A percentile compares a stretch with the other conserved stretches of the same genome.
Conservation (phyloP, 2,113 vertebrate species). For the Carettochelys insculpta region DNA sequence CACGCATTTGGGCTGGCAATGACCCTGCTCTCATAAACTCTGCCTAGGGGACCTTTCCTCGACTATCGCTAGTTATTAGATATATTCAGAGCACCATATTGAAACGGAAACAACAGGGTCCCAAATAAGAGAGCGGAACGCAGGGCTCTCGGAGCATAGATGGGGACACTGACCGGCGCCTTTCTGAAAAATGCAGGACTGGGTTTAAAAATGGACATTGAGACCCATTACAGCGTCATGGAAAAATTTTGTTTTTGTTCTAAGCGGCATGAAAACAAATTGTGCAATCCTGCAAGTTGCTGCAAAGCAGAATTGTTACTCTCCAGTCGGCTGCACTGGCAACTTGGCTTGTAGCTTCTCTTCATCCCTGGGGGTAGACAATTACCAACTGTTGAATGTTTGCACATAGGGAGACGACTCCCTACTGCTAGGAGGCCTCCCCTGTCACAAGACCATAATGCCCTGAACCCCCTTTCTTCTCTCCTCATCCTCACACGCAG, state of each 20-base stretch:
- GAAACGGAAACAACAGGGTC: neutral
- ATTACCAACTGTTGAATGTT: neutral
- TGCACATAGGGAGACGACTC: neutral
- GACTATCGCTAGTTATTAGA: neutral
- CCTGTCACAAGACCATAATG: neutral
- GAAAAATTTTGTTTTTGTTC: neutral
- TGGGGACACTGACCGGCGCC: neutral
- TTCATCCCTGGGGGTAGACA: neutral
- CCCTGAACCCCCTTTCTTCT: neutral
- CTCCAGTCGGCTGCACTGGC: neutral
- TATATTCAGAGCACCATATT: neutral
- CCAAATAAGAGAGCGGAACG: neutral
- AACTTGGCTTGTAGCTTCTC: neutral
- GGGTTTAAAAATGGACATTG: neutral
- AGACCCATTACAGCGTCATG: neutral
- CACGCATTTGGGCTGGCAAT: neutral
- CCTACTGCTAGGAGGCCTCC: neutral
- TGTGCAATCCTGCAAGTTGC: neutral
- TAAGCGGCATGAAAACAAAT: neutral
- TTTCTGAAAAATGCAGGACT: neutral
- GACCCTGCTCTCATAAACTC: neutral
- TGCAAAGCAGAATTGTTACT: neutral
- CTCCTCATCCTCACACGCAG: neutral
- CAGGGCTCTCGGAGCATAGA: neutral
- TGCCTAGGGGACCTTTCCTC: neutral